Evolutionary conservation across 2,888 invertebrate genomes (phyloP), one percentile per base, ranked within the genome.

Genomic region (Acholoe squamosa): DNA sequence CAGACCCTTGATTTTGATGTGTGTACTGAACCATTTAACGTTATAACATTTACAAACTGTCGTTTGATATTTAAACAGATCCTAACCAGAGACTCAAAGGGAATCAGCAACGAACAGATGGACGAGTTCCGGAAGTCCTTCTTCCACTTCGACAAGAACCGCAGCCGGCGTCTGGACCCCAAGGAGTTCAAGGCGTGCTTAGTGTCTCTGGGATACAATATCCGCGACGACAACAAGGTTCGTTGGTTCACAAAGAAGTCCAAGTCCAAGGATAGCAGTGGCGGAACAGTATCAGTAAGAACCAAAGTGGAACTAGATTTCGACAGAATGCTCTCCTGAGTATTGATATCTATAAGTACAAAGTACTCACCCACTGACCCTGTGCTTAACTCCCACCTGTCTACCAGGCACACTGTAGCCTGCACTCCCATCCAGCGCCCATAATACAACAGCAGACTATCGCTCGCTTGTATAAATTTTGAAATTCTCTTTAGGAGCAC

Each of bases 121-220:
- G 99, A 98, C 94, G 99, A 99, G 96, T 99, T 99, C 97, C 97
- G 99, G 93, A 97, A 98, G 93, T 98, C 98, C 91, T 99, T 99
- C 97, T 99, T 99, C 96, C 99, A 99, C 97, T 99, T 99, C 96
- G 99, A 99, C 97, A 99, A 99, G 97, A 94, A 96, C 90, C 92
- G 92, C 86, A 98, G 98, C 92, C 98, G 98, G 93, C 98, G 98
- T 95, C 97, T 99, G 94, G 98, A 98, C 93, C 98, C 98, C 61
- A 99, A 99, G 96, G 99, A 99, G 96, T 98, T 99, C 96, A 99
- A 99, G 96, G 98, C 99, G 51, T 99, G 99, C 96, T 97, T 99
- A 92, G 98, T 99, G 90, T 98, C 98, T 84, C 97, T 99, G 93
- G 99, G 99, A 94, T 95, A 96, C 93, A 99, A 99, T 95, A 99